Conservation (phyloP, 2,888 invertebrate genomes). For the Acanthosepion esculentum region DNA sequence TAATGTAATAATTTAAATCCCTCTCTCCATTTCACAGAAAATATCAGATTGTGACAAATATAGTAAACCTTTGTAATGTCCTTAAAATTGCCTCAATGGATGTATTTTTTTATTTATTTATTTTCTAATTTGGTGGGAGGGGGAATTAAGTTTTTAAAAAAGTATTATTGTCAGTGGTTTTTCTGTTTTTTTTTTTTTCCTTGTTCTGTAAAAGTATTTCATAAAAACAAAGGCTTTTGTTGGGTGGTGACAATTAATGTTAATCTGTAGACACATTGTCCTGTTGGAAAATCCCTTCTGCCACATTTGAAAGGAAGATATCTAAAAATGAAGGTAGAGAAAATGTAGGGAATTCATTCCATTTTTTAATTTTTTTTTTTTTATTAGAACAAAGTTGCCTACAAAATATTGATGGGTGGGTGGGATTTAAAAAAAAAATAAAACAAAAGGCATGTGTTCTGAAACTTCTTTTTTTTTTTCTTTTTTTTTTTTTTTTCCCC, state of each 20-base stretch:
- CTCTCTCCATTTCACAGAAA: background rate
- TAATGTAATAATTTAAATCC: background rate
- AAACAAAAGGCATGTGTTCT: background rate
- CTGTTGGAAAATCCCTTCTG: no score
- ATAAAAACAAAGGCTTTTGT: background rate
- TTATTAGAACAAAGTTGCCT: background rate
- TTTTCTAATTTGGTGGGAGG: background rate
- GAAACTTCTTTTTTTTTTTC: background rate
- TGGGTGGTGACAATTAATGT: no score
- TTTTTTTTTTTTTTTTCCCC: background rate
- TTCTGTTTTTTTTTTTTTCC: no score
- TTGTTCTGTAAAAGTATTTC: background rate
- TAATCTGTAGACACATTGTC: background rate
- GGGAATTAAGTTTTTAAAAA: no score
- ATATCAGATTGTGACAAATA: background rate
- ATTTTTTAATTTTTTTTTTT: background rate
- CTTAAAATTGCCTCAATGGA: background rate
- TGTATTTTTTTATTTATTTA: background rate
- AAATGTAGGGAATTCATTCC: background rate
- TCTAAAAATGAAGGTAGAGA: background rate
- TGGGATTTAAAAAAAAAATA: no score
- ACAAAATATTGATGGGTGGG: no score
- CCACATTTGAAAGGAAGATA: background rate
- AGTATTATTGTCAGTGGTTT: no score
- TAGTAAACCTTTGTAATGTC: background rate